Evolutionary conservation across 2,797 vertebrate species (phyloP), one percentile per base, ranked within the genome.

Genomic region (Chelidonichthys spinosus): DNA sequence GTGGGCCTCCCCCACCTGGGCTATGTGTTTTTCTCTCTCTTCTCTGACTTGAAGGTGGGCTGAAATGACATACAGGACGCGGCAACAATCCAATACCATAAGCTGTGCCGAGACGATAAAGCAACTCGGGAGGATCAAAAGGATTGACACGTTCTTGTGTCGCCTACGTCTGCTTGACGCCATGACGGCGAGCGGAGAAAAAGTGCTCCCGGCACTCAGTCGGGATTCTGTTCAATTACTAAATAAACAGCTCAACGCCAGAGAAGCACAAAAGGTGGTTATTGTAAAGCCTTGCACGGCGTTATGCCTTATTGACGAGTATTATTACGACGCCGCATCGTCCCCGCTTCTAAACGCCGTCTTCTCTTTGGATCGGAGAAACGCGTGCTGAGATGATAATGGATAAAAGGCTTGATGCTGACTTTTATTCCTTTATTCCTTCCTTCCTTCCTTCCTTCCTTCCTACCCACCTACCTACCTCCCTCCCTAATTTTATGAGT

Each of bases 21-120:
- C 84, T 82, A 69, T 82, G 77, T 74, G 63, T 82, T 68, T 56
- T 69, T 79, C 63, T 79, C 66, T 64, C 73, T 79, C 42, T 76
- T 79, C 58, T 77, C 2, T 58, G 60, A 78, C 82, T 82, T 81
- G 70, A 59, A 78, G 70, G 81, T 70, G 65, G 67, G 73, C 72
- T 83, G 80, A 87, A 86, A 83, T 37, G 78, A 84, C 79, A 85
- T 79, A 67, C 33, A 72, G 83, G 82, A 82, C 6, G 40, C 54
- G 79, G 84, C 65, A 53, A 83, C 78, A 90, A 85, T 87, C 76
- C 69, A 87, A 85, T 69, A 65, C 85, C 84, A 79, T 87, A 85
- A 90, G 87, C 89, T 90, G 90, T 47, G 79, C 35, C 7, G 72
- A 74, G 75, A 90, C 4, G 85, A 91, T 89, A 89, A 89, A 88